These are phyloP conservation scores for Saccopteryx leptura DNA, from an alignment of 2,113 vertebrate species.

Conservation along the genomic window DNA sequence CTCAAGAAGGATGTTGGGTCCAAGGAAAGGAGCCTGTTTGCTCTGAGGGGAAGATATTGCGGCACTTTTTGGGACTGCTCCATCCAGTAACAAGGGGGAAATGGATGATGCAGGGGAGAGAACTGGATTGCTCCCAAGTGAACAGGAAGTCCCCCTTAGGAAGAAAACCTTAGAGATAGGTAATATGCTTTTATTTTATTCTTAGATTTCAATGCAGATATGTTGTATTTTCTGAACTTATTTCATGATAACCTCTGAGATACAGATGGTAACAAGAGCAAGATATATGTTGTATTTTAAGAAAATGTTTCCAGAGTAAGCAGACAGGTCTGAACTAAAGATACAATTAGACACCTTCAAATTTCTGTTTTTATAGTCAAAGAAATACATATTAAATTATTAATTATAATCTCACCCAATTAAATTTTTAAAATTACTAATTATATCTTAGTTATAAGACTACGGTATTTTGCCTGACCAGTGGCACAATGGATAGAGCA, in stretches of 20 bases:
- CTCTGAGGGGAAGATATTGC: background rate
- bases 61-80: background rate
- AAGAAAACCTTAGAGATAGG: background rate
- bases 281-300: background rate
- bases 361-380: background rate
- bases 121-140: background rate
- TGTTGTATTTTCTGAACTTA: constrained; percentile 32
- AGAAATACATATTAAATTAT: constrained; percentile 31
- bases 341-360: background rate
- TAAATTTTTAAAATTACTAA: background rate
- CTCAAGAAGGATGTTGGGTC: background rate
- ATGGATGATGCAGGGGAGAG: background rate
- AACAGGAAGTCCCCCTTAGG: background rate
- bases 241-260: background rate
- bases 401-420: background rate
- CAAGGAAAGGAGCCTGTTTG: background rate
- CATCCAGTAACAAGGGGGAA: background rate
- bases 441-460: background rate
- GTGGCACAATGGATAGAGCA: too few relatives aligned
- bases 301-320: constrained; percentile 34
- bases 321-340: background rate
- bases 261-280: background rate
- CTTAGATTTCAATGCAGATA: background rate
- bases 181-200: background rate
- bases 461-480: background rate